phyloP scores from a whole-genome alignment of 2,888 invertebrate genomes.

The Rhogogaster chlorosoma region DNA sequence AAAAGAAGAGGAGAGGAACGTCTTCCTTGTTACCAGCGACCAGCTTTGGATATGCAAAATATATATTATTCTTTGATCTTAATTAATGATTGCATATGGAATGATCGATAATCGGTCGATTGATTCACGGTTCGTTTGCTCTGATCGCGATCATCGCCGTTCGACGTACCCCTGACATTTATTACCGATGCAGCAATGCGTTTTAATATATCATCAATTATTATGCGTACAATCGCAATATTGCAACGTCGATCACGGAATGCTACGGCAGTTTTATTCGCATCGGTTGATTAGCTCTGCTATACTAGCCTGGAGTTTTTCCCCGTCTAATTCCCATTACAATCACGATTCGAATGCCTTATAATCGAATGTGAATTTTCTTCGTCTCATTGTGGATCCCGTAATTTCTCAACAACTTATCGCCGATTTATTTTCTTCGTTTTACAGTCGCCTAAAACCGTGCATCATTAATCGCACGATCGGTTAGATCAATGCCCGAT shows the following conservation, averaged over 20 bases:
- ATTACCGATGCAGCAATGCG: constrained; percentile 19
- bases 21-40: background rate
- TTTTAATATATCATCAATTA: constrained; percentile 5
- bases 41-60: background rate
- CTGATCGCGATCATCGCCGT: background rate
- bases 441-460: background rate
- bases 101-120: background rate
- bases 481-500: background rate
- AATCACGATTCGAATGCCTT: background rate
- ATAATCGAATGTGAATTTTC: background rate
- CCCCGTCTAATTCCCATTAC: background rate
- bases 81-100: too few relatives aligned
- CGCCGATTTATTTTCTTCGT: background rate
- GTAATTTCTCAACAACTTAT: background rate
- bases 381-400: background rate
- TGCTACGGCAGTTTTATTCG: background rate
- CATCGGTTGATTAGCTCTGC: background rate
- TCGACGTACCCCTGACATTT: constrained; percentile 23
- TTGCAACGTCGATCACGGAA: background rate
- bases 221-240: constrained; percentile 23
- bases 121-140: background rate
- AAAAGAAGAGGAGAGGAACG: background rate
- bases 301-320: background rate
- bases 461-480: background rate
- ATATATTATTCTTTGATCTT: background rate